phyloP scores from a whole-genome alignment of 2,797 vertebrate genomes.

The Amblyraja radiata region DNA sequence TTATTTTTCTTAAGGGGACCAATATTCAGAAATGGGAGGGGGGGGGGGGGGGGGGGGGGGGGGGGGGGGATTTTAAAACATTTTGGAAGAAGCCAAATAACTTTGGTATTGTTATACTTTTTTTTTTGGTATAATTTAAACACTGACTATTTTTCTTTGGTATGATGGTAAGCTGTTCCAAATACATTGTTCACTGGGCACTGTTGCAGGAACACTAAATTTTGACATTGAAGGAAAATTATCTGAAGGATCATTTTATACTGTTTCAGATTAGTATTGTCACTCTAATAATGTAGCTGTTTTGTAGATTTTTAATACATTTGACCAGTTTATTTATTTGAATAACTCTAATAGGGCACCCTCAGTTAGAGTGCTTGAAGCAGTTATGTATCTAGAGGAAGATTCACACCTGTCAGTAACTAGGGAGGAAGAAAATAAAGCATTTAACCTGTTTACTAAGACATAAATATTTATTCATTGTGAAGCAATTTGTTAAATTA shows the following conservation, averaged over 20 bases:
- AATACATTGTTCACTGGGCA: not conserved
- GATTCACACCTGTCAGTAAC: not conserved
- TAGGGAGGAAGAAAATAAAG: not conserved
- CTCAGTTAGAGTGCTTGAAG: conserved; percentile 27
- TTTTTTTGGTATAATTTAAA: not conserved
- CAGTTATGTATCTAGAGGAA: not conserved
- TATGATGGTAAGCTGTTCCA: not conserved
- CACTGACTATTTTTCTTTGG: not conserved
- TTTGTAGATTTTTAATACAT: conserved; percentile 32
- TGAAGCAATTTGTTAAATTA: conserved; percentile 30
- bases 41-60: too few relatives aligned
- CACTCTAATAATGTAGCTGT: conserved; percentile 14
- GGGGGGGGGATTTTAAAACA: conserved; percentile 2
- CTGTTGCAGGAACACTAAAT: not conserved
- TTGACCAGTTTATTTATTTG: conserved; percentile 37
- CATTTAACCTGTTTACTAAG: conserved; percentile 17
- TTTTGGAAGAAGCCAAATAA: not conserved
- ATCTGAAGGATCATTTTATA: conserved; percentile 34
- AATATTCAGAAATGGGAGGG: not conserved
- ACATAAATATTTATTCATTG: conserved; percentile 35
- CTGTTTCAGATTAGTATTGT: conserved; percentile 6
- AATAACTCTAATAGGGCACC: conserved; percentile 26
- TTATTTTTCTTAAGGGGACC: conserved; percentile 27
- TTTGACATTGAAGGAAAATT: not conserved
- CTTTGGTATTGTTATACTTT: not conserved